Conservation (phyloP, 2,888 invertebrate species). For the Eucera pruinosa region DNA sequence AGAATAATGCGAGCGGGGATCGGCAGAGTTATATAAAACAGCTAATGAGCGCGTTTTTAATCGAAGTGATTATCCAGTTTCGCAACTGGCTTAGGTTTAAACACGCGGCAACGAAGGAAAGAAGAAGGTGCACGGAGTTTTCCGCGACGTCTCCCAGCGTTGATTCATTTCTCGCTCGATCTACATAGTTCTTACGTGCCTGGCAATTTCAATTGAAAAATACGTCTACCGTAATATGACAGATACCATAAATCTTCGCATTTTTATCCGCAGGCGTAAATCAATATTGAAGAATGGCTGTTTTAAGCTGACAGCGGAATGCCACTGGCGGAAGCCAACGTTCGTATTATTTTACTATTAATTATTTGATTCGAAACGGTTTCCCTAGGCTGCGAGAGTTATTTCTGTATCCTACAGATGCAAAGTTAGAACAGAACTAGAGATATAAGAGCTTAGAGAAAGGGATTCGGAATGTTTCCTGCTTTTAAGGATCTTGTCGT, state of each 20-base stretch:
- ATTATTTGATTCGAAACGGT: no score
- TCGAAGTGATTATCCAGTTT: slow-evolving; percentile 38
- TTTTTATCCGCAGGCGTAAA: slow-evolving; percentile 10
- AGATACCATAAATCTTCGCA: slow-evolving; percentile 18
- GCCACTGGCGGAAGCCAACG: background rate
- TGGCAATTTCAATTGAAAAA: slow-evolving; percentile 19
- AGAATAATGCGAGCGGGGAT: slow-evolving; percentile 23
- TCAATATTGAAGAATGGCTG: background rate
- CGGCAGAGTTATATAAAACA: slow-evolving; percentile 36
- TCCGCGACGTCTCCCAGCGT: slow-evolving; percentile 6
- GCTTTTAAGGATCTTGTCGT: no score
- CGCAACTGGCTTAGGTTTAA: slow-evolving; percentile 25
- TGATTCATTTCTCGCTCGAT: background rate
- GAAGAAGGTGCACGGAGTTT: slow-evolving; percentile 1
- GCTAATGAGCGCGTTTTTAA: slow-evolving; percentile 45
- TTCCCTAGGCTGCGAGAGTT: no score
- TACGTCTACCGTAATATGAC: slow-evolving; percentile 3
- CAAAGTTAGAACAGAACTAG: no score
- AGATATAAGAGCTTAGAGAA: no score
- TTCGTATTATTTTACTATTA: no score
- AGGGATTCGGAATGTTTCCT: no score
- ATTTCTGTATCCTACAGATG: no score
- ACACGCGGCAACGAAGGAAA: slow-evolving; percentile 14
- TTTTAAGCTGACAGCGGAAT: background rate
- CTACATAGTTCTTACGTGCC: background rate